Evolutionary conservation across 2,888 invertebrate genomes (phyloP).

Genomic region (Margaritifera margaritifera): DNA sequence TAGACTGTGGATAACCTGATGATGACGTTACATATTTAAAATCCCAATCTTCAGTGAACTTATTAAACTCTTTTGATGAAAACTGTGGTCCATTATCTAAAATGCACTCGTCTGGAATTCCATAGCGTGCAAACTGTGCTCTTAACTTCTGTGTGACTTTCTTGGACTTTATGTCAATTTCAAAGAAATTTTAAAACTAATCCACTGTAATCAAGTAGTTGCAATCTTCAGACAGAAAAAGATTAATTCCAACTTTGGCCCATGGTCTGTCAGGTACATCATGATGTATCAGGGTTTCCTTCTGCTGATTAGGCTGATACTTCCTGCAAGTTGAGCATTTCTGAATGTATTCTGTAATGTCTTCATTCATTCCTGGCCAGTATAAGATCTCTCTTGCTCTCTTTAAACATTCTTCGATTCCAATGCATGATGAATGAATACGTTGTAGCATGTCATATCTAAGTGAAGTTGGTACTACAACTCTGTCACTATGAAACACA

Average conservation of each 20-base stretch:
- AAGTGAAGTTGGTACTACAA: not conserved
- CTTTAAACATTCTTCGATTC: slow-evolving; percentile 9
- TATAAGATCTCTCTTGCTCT: slow-evolving; percentile 4
- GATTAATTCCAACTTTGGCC: slow-evolving; percentile 12
- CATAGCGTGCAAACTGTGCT: slow-evolving; percentile 1
- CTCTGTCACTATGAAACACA: slow-evolving; percentile 10
- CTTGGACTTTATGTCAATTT: slow-evolving; percentile 2
- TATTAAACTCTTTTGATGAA: slow-evolving; percentile 3
- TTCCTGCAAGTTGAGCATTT: too few species aligned
- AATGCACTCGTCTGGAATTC: slow-evolving; percentile 1
- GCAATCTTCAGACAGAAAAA: slow-evolving; percentile 3
- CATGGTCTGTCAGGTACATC: slow-evolving; percentile 6
- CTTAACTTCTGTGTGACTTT: slow-evolving; percentile 2
- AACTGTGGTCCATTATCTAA: slow-evolving; percentile 11
- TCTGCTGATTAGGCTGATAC: too few species aligned
- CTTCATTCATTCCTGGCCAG: slow-evolving; percentile 9
- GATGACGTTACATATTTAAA: slow-evolving; percentile 2
- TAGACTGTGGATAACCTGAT: slow-evolving; percentile 3
- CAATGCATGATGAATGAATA: slow-evolving; percentile 5
- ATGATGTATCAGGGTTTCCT: not conserved
- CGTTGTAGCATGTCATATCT: slow-evolving; percentile 3
- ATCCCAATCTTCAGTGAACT: not conserved
- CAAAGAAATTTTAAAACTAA: slow-evolving; percentile 11
- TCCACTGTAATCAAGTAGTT: slow-evolving; percentile 13
- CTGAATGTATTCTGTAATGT: too few species aligned